phyloP scores from a whole-genome alignment of 2,113 vertebrate genomes.

The Mionectes macconnelli region DNA sequence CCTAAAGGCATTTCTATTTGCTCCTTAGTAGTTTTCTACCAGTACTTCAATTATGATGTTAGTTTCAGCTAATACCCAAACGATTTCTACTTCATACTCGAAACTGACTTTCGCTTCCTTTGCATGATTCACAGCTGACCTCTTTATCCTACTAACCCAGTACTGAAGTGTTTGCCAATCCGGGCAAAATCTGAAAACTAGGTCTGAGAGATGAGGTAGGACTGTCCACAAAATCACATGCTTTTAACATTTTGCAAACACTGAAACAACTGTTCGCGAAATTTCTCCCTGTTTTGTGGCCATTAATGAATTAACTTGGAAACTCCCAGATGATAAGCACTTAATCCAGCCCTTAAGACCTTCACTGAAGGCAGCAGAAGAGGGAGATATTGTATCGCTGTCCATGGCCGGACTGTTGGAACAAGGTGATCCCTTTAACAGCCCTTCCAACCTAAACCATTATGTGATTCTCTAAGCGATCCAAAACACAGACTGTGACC shows the following conservation, averaged over 20 bases:
- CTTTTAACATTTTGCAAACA: background rate
- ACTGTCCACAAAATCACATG: rapidly evolving
- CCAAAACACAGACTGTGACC: background rate
- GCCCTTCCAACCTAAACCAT: background rate
- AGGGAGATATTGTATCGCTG: background rate
- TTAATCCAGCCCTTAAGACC: background rate
- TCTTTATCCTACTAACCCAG: background rate
- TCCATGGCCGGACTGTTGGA: background rate
- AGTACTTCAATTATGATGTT: background rate
- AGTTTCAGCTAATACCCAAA: background rate
- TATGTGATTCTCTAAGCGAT: background rate
- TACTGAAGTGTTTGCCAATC: background rate
- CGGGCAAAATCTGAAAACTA: background rate
- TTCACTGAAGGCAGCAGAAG: background rate
- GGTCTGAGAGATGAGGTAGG: background rate
- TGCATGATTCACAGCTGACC: background rate
- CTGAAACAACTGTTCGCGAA: background rate
- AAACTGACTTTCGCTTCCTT: background rate
- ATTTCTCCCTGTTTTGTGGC: background rate
- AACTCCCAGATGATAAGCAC: background rate
- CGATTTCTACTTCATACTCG: background rate
- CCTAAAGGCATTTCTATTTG: background rate
- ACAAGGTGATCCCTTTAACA: background rate
- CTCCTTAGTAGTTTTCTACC: background rate
- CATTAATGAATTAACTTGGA: background rate